Evolutionary conservation across 30 jellyfish, hydroid and myxozoan genomes (phyloP).

Genomic region (Pelagia noctiluca): DNA sequence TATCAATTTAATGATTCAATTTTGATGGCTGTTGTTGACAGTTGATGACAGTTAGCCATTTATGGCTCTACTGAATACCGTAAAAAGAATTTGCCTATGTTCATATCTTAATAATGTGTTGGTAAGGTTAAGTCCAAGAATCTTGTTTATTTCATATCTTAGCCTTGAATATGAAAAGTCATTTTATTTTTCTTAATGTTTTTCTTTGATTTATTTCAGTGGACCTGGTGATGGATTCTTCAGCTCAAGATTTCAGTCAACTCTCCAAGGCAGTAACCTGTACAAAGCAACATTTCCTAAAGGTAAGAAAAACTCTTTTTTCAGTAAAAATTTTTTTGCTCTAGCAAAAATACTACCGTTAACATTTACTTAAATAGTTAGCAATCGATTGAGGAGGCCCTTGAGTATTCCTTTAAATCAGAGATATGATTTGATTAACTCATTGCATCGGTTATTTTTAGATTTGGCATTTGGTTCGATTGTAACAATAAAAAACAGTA

Average conservation of each 20-base stretch:
- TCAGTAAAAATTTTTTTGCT: too few relatives aligned
- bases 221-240: conserved; percentile 99
- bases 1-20: too few relatives aligned
- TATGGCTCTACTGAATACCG: too few relatives aligned
- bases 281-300: conserved; percentile 92
- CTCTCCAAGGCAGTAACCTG: conserved; percentile 87
- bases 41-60: too few relatives aligned
- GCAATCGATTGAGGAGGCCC: not conserved
- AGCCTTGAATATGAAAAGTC: not conserved
- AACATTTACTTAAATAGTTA: not conserved
- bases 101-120: too few relatives aligned
- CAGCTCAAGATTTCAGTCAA: conserved; percentile 96
- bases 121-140: too few relatives aligned
- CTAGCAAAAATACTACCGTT: too few relatives aligned
- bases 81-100: too few relatives aligned
- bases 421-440: not conserved
- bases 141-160: not conserved
- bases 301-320: too few relatives aligned
- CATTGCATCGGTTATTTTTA: conserved; percentile 1
- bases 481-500: conserved; percentile 83
- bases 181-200: not conserved
- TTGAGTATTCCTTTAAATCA: not conserved
- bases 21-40: too few relatives aligned
- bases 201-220: conserved; percentile 58
- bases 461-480: conserved; percentile 97